These are phyloP conservation scores for Drepana falcataria DNA, from an alignment of 2,888 invertebrate genomes.

Conservation along the genomic window DNA sequence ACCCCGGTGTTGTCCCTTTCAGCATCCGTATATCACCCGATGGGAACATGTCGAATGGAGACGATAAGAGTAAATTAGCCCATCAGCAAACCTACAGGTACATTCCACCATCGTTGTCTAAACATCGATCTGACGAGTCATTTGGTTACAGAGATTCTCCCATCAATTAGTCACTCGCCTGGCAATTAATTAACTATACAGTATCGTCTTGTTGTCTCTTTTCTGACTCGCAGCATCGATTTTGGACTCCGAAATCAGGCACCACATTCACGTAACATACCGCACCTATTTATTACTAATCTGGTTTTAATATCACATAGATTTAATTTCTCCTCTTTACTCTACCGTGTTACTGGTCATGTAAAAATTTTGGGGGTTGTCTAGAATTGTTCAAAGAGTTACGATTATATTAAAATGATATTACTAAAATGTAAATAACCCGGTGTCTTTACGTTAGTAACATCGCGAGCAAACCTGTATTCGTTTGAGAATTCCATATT, in stretches of 20 bases:
- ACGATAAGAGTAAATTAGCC: slow-evolving; percentile 83
- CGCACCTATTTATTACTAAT: slow-evolving; percentile 10
- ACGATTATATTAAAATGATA: no score
- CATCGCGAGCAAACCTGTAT: no score
- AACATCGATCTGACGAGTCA: neutral
- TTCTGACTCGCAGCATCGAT: neutral
- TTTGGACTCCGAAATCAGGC: neutral
- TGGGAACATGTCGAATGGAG: slow-evolving; percentile 80
- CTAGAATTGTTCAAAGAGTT: no score
- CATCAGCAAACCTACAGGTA: slow-evolving; percentile 89
- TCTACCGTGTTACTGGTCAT: no score
- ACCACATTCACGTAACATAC: slow-evolving; percentile 2
- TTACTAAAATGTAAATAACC: no score
- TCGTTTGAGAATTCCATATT: no score
- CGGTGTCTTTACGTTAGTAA: no score
- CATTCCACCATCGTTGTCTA: slow-evolving; percentile 38
- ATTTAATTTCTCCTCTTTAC: slow-evolving; percentile 9
- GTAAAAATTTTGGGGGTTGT: no score
- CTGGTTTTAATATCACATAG: slow-evolving; percentile 20
- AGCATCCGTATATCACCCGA: slow-evolving; percentile 80
- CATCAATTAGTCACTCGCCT: no score
- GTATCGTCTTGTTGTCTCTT: no score
- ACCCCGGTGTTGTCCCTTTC: slow-evolving; percentile 78
- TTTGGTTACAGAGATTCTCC: no score
- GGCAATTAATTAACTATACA: no score